Conservation (phyloP, 2,888 invertebrate species). For the Hoplodrina ambigua region DNA sequence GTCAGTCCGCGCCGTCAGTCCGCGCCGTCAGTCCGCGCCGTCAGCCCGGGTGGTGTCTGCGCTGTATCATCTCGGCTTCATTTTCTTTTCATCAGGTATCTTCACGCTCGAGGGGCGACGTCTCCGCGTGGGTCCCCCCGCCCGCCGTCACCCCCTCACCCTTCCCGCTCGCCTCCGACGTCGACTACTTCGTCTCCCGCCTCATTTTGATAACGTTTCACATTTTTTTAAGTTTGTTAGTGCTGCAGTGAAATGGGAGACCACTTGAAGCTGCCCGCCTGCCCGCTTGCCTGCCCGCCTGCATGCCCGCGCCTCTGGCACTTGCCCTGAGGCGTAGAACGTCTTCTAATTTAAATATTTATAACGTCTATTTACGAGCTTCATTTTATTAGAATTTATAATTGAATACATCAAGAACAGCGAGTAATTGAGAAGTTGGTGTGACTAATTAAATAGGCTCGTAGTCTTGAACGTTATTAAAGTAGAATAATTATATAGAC, state of each 20-base stretch:
- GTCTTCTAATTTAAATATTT: conserved; percentile 47
- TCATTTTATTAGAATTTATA: conserved; percentile 42
- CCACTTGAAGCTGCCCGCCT: conserved; percentile 35
- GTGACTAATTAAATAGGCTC: conserved; percentile 12
- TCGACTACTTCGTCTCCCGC: conserved; percentile 45
- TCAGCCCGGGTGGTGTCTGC: conserved; percentile 51
- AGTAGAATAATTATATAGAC: neutral
- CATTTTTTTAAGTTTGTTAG: conserved; percentile 69
- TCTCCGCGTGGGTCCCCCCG: conserved; percentile 63
- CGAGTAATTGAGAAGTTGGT: conserved; percentile 16
- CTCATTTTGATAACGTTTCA: conserved; percentile 77
- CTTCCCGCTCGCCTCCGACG: neutral
- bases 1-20: conserved; percentile 60
- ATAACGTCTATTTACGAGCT: conserved; percentile 40
- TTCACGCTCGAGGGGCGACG: conserved; percentile 79
- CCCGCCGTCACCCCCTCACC: neutral
- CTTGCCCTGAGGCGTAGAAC: conserved; percentile 3
- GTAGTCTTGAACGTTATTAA: neutral
- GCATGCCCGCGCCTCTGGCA: neutral
- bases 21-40: conserved; percentile 4
- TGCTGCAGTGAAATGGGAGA: conserved; percentile 63
- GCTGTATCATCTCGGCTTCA: conserved; percentile 75
- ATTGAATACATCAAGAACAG: conserved; percentile 28
- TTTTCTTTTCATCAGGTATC: conserved; percentile 86
- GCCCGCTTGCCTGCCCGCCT: neutral